Conservation (phyloP, 2,888 invertebrate species). For the Tetropium fuscum region DNA sequence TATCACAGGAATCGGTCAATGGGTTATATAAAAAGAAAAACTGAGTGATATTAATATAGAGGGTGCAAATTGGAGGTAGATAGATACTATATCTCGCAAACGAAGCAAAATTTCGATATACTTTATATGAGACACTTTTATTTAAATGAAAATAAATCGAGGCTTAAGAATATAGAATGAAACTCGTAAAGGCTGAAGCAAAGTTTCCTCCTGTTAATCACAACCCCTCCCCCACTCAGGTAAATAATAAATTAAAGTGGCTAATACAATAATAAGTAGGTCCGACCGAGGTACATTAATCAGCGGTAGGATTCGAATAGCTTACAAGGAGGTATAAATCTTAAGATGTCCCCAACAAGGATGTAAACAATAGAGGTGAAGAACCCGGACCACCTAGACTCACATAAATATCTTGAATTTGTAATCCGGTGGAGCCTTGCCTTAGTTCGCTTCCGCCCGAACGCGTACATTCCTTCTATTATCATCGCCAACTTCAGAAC, state of each 20-base stretch:
- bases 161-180: too few relatives aligned
- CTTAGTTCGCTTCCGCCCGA: conserved; percentile 60
- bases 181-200: too few relatives aligned
- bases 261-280: conserved; percentile 47
- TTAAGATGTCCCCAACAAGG: conserved; percentile 64
- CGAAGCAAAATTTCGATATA: too few relatives aligned
- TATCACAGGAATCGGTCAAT: too few relatives aligned
- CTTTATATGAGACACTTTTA: too few relatives aligned
- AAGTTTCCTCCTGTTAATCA: too few relatives aligned
- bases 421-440: conserved; percentile 58
- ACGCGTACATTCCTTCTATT: conserved; percentile 62
- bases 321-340: conserved; percentile 60
- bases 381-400: conserved; percentile 63
- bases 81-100: too few relatives aligned
- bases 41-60: too few relatives aligned
- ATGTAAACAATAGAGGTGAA: conserved; percentile 66
- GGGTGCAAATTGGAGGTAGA: too few relatives aligned
- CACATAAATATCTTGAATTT: conserved; percentile 65
- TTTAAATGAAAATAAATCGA: too few relatives aligned
- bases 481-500: conserved; percentile 46
- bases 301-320: conserved; percentile 55
- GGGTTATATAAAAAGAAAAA: too few relatives aligned
- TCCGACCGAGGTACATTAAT: conserved; percentile 50
- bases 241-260: conserved; percentile 40
- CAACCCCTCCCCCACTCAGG: conserved; percentile 10